Evolutionary conservation across 2,888 invertebrate genomes (phyloP), one percentile per base, ranked within the genome.

Genomic region (Fragum whitleyi): DNA sequence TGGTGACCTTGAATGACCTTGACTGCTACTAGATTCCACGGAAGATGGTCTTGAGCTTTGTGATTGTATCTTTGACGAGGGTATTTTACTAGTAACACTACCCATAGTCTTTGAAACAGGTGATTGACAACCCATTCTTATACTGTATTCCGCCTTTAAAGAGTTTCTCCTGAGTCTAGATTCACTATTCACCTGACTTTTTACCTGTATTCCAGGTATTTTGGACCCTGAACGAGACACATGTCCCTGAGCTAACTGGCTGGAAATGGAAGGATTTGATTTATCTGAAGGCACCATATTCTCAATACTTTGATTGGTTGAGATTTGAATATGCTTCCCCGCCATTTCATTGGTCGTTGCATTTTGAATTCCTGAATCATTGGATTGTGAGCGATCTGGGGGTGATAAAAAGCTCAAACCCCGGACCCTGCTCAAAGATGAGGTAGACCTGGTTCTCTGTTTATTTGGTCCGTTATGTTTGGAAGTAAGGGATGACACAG

Each of bases 111-210:
- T 72, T 36, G 53, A 32, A 1, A 70, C 70, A 3, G 70, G 36
- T 1, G 65, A 65, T 68, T 88, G 86, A 53, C 79, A 59, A 0
- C 88, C 88, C 84, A 85, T 85, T 62, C 85, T 78, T 42, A 88
- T 88, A 36, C 87, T 85, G n/a, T 85, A 79, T 65, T 85, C 84
- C 7, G 81, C 79, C 69, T 85, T 85, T n/a, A 83, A 36, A n/a
- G 83, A 79, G 62, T 83, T 83, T 51, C 79, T 77, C 32, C 79
- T 51, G 16, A 79, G 47, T 32, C 65, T 74, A 21, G 62, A 51
- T 57, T 85, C 81, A 36, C 72, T 75, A 7, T 69, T 77, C n/a
- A 55, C n/a, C 59, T 62, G 65, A 23, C 70, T 72, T 28, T 21
- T 28, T 9, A 28, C 14, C 3, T 73, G 70, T 28, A 73, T 21